Evolutionary conservation across 2,113 vertebrate genomes (phyloP), one percentile per base, ranked within the genome.

Genomic region (Dromaius novaehollandiae): DNA sequence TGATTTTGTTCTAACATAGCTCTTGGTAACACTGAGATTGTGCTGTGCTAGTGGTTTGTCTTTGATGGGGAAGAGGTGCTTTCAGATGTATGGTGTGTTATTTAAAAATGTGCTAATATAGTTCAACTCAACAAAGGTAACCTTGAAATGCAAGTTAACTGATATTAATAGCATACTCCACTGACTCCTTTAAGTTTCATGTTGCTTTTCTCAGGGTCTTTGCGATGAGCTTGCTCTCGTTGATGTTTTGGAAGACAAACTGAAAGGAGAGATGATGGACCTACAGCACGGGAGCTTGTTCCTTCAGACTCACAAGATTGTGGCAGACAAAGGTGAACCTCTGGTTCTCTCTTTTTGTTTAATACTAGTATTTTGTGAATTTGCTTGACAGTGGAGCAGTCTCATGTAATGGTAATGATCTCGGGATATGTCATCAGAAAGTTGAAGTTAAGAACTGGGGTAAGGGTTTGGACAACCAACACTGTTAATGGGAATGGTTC

Each of bases 221-320:
- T 98, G 98, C 86, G 99, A 99, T 90, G 99, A 99, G 88, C 98
- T 99, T 89, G 99, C 99, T 61, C 96, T 99, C 48, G 99, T 99
- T 65, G 99, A 99, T 66, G 99, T 99, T 94, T 86, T 99, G 89
- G 99, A 99, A 97, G 99, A 99, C 90, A 99, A 99, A 81, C 98
- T 99, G n/a, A 99, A 99, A 92, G 99, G 99, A 50, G 99, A 99
- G 95, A 99, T 99, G 99, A 98, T 99, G 99, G 99, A 99, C 86
- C 98, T 99, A 58, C 99, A 99, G 95, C 99, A 99, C 0, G 99
- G 99, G 58, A 99, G 99, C 77, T 96, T 99, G 73, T 99, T 99
- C 97, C 99, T 99, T 69, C 99, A 98, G 83, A 99, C 99, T 12
- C 98, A 99, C 66, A 99, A 99, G 97, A 99, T 99, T 4, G 97